Evolutionary conservation across 2,113 vertebrate species (phyloP).

Genomic region (Catagonus wagneri): DNA sequence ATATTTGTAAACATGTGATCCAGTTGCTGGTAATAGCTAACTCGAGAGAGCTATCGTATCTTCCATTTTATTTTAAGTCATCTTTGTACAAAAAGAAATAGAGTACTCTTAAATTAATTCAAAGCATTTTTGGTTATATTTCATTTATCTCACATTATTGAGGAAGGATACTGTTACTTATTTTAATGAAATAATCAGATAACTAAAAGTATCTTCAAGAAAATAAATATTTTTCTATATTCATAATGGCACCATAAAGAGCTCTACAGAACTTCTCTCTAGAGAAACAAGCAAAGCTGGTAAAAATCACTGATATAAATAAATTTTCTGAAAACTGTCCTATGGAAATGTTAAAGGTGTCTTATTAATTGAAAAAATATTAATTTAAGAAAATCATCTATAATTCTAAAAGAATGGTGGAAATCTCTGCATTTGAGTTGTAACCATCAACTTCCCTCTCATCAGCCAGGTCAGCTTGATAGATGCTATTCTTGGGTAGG

Average conservation of each 20-base stretch:
- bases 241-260: neutral
- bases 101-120: constrained; percentile 58
- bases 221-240: neutral
- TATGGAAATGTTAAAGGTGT: neutral
- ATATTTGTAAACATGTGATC: constrained; percentile 24
- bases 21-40: constrained; percentile 9
- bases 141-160: constrained; percentile 68
- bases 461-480: neutral
- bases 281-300: neutral
- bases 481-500: fast-evolving
- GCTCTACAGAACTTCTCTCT: neutral
- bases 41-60: neutral
- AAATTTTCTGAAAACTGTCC: neutral
- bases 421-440: neutral
- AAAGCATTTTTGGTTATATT: constrained; percentile 50
- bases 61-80: constrained; percentile 42
- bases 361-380: neutral
- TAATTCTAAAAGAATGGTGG: neutral
- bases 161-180: neutral
- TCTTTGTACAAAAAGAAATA: neutral
- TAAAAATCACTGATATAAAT: neutral
- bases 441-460: fast-evolving
- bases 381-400: neutral
- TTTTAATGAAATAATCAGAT: constrained; percentile 33
- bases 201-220: neutral